Evolutionary conservation across 2,888 invertebrate species (phyloP).

Genomic region (Patella ulyssiponensis): DNA sequence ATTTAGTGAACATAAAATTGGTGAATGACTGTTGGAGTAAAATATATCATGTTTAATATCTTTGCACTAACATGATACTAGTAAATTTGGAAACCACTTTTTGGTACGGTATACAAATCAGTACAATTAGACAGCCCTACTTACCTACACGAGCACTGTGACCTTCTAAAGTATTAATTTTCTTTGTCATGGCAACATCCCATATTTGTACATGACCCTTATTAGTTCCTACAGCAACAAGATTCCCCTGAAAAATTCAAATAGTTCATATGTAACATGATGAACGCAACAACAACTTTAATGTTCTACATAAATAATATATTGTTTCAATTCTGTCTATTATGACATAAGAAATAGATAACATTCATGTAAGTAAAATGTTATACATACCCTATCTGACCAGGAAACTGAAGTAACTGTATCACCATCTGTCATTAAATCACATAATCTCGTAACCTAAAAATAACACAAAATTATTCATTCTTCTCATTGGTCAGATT

Average conservation of each 20-base stretch:
- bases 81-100: no score
- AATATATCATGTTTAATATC: no score
- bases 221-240: conserved; percentile 98
- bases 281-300: not conserved
- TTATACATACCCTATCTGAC: conserved; percentile 84
- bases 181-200: conserved; percentile 95
- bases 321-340: no score
- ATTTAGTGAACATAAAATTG: no score
- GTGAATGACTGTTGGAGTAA: no score
- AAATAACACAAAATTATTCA: conserved; percentile 26
- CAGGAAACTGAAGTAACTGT: conserved; percentile 98
- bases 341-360: no score
- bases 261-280: not conserved
- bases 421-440: conserved; percentile 92
- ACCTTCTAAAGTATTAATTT: conserved; percentile 90
- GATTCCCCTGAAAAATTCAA: conserved; percentile 80
- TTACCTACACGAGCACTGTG: conserved; percentile 83
- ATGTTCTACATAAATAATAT: no score
- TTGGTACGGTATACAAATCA: no score
- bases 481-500: no score
- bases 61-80: no score
- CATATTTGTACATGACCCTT: conserved; percentile 96
- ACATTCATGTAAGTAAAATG: not conserved
- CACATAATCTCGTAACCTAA: conserved; percentile 90
- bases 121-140: conserved; percentile 30